Percentiles rank a stretch among this genome's conserved stretches.
These are phyloP conservation scores for Pipistrellus kuhlii DNA, from an alignment of 2,797 vertebrate species.

Conservation along the genomic window DNA sequence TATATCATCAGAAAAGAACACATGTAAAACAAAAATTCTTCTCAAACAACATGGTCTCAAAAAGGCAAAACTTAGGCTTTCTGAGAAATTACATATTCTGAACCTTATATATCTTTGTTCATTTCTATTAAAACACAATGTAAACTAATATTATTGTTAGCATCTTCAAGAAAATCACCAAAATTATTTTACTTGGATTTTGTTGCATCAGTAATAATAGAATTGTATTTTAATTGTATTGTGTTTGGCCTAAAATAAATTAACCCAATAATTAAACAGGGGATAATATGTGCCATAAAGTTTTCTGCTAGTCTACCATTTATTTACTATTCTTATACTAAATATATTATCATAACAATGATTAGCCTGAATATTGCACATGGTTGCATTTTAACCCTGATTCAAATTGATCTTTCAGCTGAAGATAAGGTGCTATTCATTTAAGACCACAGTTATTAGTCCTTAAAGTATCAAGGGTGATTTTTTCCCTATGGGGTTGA, in stretches of 20 bases:
- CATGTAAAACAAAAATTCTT: slow-evolving; percentile 8
- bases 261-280: slow-evolving; percentile 51
- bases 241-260: slow-evolving; percentile 42
- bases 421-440: neutral
- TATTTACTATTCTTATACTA: slow-evolving; percentile 55
- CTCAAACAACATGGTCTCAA: neutral
- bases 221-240: slow-evolving; percentile 52
- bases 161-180: neutral
- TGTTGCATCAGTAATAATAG: neutral
- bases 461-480: neutral
- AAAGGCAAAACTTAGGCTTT: neutral
- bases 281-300: neutral
- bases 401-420: slow-evolving; percentile 62
- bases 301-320: slow-evolving; percentile 48
- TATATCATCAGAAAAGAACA: neutral
- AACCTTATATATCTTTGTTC: neutral
- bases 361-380: slow-evolving; percentile 40
- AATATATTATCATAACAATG: slow-evolving; percentile 39
- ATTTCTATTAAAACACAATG: neutral
- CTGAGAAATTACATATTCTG: neutral
- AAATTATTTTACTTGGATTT: slow-evolving; percentile 35
- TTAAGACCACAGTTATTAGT: slow-evolving; percentile 31
- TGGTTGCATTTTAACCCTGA: slow-evolving; percentile 53
- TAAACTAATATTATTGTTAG: neutral
- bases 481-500: slow-evolving; percentile 27